These are phyloP conservation scores for Serrognathus titanus DNA, from an alignment of 2,888 invertebrate species.

Conservation along the genomic window DNA sequence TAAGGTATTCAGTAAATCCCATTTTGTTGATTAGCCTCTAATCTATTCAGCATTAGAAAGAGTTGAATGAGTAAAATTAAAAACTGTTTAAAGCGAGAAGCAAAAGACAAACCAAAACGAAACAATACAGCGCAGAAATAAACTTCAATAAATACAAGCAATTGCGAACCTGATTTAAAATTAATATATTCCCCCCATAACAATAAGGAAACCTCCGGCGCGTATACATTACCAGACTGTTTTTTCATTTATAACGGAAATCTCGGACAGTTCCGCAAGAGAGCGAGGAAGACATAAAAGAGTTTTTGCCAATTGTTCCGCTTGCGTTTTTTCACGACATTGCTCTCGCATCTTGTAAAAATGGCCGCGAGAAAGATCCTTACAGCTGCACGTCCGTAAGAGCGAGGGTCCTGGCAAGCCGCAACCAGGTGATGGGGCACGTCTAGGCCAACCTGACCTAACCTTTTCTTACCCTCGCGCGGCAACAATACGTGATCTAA, in stretches of 20 bases:
- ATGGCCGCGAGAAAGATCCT: constrained; percentile 9
- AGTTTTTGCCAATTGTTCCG: constrained; percentile 20
- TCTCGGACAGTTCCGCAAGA: constrained; percentile 14
- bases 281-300: constrained; percentile 14
- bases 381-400: constrained; percentile 7
- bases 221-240: constrained; percentile 1
- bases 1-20: too few species aligned
- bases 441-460: constrained; percentile 37
- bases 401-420: constrained; percentile 3
- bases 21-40: too few species aligned
- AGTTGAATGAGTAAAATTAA: too few species aligned
- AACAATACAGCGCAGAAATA: too few species aligned
- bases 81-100: too few species aligned
- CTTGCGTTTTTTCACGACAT: constrained; percentile 5
- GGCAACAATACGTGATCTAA: constrained; percentile 45
- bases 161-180: not conserved
- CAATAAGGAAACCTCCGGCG: not conserved
- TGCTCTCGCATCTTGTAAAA: constrained; percentile 11
- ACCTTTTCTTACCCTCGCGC: constrained; percentile 31
- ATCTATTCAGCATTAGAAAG: too few species aligned
- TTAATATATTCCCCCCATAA: constrained; percentile 3
- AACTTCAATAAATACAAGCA: too few species aligned
- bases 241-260: constrained; percentile 17
- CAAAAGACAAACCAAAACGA: too few species aligned
- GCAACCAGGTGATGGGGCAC: constrained; percentile 38